phyloP scores from a whole-genome alignment of 2,113 vertebrate species.

The Marmota flaviventris region DNA sequence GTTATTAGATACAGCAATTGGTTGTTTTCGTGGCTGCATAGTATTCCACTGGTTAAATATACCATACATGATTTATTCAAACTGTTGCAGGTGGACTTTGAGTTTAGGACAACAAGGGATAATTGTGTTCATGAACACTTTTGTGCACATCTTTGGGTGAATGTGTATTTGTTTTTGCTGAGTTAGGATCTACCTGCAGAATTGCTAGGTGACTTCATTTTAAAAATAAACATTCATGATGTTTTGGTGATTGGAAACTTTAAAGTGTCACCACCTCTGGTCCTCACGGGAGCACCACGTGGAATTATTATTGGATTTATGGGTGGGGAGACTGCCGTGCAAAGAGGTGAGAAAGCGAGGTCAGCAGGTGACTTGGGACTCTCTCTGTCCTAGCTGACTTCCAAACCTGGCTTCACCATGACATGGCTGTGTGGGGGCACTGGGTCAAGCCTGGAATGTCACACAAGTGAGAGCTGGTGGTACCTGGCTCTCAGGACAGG shows the following conservation, averaged over 20 bases:
- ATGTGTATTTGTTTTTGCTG: not conserved
- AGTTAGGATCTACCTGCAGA: not conserved
- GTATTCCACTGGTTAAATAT: not conserved
- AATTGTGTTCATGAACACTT: no score
- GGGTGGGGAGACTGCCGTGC: accelerated
- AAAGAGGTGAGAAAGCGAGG: not conserved
- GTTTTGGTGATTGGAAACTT: not conserved
- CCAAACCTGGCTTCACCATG: no score
- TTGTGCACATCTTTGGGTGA: not conserved
- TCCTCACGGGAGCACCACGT: accelerated
- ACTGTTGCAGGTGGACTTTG: no score
- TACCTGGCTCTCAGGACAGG: not conserved
- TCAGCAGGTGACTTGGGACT: accelerated
- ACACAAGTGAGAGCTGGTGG: not conserved
- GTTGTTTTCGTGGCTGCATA: not conserved
- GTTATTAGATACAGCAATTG: accelerated
- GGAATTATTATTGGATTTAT: not conserved
- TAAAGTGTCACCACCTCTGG: accelerated
- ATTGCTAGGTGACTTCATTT: not conserved
- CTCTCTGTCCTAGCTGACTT: not conserved
- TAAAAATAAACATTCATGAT: conserved; percentile 30
- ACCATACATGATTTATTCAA: accelerated
- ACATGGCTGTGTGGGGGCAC: accelerated
- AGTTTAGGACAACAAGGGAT: accelerated
- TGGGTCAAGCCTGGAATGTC: not conserved